phyloP scores from a whole-genome alignment of 2,888 invertebrate species.

The Pseudoips prasinana region DNA sequence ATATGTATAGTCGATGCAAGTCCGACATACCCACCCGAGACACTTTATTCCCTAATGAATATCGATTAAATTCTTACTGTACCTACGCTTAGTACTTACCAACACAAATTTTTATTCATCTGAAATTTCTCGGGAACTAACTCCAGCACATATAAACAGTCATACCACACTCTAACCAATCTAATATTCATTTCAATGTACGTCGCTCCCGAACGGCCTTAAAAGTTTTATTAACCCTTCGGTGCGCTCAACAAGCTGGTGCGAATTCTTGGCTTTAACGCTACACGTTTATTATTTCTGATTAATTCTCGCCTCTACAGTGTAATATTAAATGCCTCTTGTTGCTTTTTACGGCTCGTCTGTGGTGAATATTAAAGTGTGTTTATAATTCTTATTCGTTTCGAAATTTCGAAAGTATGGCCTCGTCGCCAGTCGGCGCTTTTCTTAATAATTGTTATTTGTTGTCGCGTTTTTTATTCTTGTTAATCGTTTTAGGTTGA shows the following conservation, averaged over 20 bases:
- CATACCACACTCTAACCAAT: conserved; percentile 57
- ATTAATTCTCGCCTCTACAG: conserved; percentile 23
- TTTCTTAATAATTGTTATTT: not conserved
- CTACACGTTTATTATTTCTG: conserved; percentile 28
- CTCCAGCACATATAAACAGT: conserved; percentile 47
- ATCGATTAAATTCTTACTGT: conserved; percentile 35
- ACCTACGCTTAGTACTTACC: conserved; percentile 49
- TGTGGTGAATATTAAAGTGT: conserved; percentile 20
- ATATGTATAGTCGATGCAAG: too few species aligned
- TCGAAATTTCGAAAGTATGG: conserved; percentile 5
- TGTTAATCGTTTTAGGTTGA: too few species aligned
- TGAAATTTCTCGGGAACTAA: conserved; percentile 35
- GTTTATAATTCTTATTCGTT: conserved; percentile 13
- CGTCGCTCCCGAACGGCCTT: conserved; percentile 47
- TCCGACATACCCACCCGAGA: too few species aligned
- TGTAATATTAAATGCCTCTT: conserved; percentile 26
- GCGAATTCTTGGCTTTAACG: conserved; percentile 31
- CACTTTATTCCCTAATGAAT: too few species aligned
- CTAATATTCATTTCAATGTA: conserved; percentile 50
- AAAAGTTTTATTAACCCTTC: conserved; percentile 41
- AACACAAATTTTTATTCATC: conserved; percentile 19
- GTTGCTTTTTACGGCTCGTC: conserved; percentile 20
- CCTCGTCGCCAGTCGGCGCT: not conserved
- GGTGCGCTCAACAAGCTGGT: conserved; percentile 36
- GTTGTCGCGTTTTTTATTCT: too few species aligned